Evolutionary conservation across 2,113 vertebrate species (phyloP).

Genomic region (Mustela nigripes): DNA sequence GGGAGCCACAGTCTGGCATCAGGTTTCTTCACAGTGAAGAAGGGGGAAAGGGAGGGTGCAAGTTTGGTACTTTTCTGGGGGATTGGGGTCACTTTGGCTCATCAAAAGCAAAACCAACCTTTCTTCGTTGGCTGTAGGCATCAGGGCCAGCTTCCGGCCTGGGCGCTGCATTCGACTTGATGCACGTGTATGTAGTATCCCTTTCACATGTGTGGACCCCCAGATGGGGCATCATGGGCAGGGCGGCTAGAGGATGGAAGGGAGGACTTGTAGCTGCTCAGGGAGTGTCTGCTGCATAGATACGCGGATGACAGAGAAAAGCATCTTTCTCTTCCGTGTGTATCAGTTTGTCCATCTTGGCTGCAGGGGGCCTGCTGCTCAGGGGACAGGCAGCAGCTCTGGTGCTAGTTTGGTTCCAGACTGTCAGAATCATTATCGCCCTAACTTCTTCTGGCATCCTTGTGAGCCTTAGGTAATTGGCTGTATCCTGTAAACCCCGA

Average conservation of each 20-base stretch:
- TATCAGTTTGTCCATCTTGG: not conserved
- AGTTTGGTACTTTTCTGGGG: not conserved
- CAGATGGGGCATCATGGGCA: not conserved
- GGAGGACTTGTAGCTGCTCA: accelerated
- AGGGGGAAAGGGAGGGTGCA: accelerated
- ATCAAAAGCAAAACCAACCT: not conserved
- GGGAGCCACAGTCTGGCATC: not conserved
- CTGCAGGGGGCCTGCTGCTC: not conserved
- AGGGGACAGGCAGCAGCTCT: not conserved
- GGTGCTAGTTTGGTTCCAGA: not conserved
- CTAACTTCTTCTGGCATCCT: not conserved
- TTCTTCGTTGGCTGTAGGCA: not conserved
- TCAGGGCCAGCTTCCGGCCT: not conserved
- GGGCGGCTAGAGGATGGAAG: accelerated
- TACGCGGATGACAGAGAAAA: not conserved
- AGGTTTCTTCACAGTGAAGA: not conserved
- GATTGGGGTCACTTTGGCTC: not conserved
- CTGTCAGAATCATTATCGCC: not conserved
- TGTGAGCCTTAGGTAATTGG: not conserved
- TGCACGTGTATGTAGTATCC: accelerated
- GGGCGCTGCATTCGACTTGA: not conserved
- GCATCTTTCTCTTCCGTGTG: not conserved
- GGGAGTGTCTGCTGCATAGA: not conserved
- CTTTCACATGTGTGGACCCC: not conserved
- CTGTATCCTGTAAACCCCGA: not conserved